Evolutionary conservation across 2,888 invertebrate species (phyloP).

Genomic region (Epiblema foenella): DNA sequence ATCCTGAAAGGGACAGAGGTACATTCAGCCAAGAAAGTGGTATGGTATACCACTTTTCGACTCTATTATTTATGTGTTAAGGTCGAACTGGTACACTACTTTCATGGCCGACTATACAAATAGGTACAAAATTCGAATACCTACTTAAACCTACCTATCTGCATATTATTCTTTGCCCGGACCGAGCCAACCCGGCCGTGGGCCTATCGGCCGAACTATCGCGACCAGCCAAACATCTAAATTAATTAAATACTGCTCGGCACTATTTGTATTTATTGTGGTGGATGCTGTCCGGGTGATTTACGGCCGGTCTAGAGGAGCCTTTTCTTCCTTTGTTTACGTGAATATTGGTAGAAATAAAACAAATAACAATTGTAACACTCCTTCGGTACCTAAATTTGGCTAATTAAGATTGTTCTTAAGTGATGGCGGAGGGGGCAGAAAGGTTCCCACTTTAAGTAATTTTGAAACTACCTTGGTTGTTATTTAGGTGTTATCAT

Average conservation of each 20-base stretch:
- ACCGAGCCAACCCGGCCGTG: slow-evolving; percentile 11
- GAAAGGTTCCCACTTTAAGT: no score
- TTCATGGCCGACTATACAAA: no score
- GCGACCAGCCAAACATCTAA: slow-evolving; percentile 37
- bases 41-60: no score
- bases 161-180: background rate
- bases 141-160: background rate
- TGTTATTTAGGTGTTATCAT: no score
- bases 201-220: slow-evolving; percentile 42
- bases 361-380: background rate
- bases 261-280: slow-evolving; percentile 38
- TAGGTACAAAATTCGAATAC: no score
- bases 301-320: slow-evolving; percentile 9
- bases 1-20: no score
- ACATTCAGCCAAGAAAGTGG: no score
- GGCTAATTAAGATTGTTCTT: no score
- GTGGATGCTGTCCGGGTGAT: slow-evolving; percentile 21
- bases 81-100: no score
- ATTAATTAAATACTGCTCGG: slow-evolving; percentile 43
- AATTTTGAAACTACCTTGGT: no score
- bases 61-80: no score
- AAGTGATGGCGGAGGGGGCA: no score
- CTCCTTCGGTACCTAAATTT: background rate
- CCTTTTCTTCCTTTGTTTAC: slow-evolving; percentile 11
- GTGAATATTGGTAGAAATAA: slow-evolving; percentile 11